phyloP scores from a whole-genome alignment of 2,888 invertebrate genomes.

The Phortica okadai region DNA sequence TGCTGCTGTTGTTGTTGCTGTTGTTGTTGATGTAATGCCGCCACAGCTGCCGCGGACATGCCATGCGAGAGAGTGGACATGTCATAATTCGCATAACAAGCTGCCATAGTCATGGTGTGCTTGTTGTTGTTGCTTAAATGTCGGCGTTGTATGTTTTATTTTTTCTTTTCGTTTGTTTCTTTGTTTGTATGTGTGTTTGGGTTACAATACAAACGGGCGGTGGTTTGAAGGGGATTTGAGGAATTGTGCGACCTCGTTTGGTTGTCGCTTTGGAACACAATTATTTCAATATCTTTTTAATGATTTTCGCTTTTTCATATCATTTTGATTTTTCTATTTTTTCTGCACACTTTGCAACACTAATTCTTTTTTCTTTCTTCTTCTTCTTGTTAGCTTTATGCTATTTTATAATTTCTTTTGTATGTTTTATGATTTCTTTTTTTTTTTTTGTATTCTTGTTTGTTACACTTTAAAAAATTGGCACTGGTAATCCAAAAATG shows the following conservation, averaged over 20 bases:
- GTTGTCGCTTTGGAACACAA: conserved; percentile 14
- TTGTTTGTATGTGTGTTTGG: conserved; percentile 30
- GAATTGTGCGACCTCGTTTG: background rate
- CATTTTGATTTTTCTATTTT: conserved; percentile 34
- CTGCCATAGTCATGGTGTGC: conserved; percentile 75
- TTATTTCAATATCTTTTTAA: background rate
- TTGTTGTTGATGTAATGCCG: conserved; percentile 60
- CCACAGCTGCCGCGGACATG: conserved; percentile 63
- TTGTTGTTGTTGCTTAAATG: conserved; percentile 33
- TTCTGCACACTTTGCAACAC: conserved; percentile 29
- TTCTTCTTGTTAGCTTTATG: conserved; percentile 33
- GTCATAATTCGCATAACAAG: conserved; percentile 76
- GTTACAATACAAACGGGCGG: background rate
- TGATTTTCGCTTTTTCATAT: conserved; percentile 13
- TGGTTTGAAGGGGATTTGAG: background rate
- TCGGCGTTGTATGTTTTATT: conserved; percentile 26
- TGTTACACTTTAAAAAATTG: conserved; percentile 55
- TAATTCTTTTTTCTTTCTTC: conserved; percentile 16
- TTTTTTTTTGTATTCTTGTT: conserved; percentile 34
- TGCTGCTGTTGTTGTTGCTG: conserved; percentile 60
- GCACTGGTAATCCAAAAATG: conserved; percentile 75
- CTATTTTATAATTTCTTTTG: conserved; percentile 19
- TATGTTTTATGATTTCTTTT: conserved; percentile 40
- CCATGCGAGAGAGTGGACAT: conserved; percentile 74
- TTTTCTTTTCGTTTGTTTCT: conserved; percentile 9